phyloP scores from a whole-genome alignment of 2,888 invertebrate genomes.

The Mythimna albipuncta region DNA sequence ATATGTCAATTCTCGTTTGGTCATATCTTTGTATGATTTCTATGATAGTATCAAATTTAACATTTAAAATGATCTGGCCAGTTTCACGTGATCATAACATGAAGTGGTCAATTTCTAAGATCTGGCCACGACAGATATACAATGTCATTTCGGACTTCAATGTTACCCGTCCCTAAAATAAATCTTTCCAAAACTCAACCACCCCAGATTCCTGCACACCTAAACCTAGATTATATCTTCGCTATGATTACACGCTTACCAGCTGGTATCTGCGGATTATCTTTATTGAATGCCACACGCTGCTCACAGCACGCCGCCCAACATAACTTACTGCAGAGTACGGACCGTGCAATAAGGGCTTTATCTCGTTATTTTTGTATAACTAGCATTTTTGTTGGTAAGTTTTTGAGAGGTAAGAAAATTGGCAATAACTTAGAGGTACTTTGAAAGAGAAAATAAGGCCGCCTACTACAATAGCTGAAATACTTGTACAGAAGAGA shows the following conservation, averaged over 20 bases:
- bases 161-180: neutral
- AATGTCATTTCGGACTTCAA: neutral
- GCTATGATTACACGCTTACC: slow-evolving; percentile 59
- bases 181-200: slow-evolving; percentile 18
- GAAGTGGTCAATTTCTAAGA: too few relatives aligned
- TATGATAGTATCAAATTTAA: too few relatives aligned
- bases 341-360: slow-evolving; percentile 58
- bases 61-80: too few relatives aligned
- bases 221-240: slow-evolving; percentile 50
- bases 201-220: slow-evolving; percentile 35
- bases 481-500: neutral
- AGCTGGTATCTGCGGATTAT: slow-evolving; percentile 81
- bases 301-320: slow-evolving; percentile 80
- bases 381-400: slow-evolving; percentile 49
- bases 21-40: too few relatives aligned
- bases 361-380: slow-evolving; percentile 64
- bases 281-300: slow-evolving; percentile 89
- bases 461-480: neutral
- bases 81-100: too few relatives aligned
- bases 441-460: slow-evolving; percentile 20
- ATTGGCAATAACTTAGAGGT: slow-evolving; percentile 43
- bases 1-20: too few relatives aligned
- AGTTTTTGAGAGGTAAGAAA: slow-evolving; percentile 37
- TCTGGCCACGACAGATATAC: neutral
- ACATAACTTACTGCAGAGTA: slow-evolving; percentile 68